Evolutionary conservation across 2,888 invertebrate genomes (phyloP).

Genomic region (Hemithea aestivaria): DNA sequence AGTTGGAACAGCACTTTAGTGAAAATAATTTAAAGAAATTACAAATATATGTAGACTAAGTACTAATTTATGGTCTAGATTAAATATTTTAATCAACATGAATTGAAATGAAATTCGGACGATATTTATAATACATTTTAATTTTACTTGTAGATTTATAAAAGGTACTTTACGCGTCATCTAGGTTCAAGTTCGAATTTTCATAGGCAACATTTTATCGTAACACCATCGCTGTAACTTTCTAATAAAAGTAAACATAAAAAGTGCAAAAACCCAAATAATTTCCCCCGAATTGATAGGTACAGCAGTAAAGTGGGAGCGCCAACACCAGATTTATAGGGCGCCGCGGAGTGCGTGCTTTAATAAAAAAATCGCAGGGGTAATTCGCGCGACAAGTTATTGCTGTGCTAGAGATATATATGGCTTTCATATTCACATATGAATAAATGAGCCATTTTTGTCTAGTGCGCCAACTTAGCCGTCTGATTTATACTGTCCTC

Average conservation of each 20-base stretch:
- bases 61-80: slow-evolving; percentile 1
- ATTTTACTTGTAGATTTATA: too few relatives aligned
- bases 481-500: slow-evolving; percentile 33
- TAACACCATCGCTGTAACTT: slow-evolving; percentile 36
- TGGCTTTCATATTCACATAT: slow-evolving; percentile 57
- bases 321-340: slow-evolving; percentile 71
- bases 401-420: slow-evolving; percentile 62
- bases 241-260: slow-evolving; percentile 57
- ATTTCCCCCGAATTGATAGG: slow-evolving; percentile 63
- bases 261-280: slow-evolving; percentile 54
- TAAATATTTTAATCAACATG: background rate
- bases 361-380: slow-evolving; percentile 73
- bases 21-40: slow-evolving; percentile 13
- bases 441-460: slow-evolving; percentile 60
- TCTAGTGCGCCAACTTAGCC: slow-evolving; percentile 45
- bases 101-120: background rate
- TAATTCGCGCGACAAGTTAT: slow-evolving; percentile 74
- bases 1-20: slow-evolving; percentile 14
- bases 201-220: slow-evolving; percentile 19
- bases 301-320: slow-evolving; percentile 63
- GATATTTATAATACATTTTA: too few relatives aligned
- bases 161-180: too few relatives aligned
- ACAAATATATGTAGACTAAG: slow-evolving; percentile 9
- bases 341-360: slow-evolving; percentile 69
- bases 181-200: too few relatives aligned